phyloP scores from a whole-genome alignment of 2,113 vertebrate species.

The Leptodactylus fuscus region DNA sequence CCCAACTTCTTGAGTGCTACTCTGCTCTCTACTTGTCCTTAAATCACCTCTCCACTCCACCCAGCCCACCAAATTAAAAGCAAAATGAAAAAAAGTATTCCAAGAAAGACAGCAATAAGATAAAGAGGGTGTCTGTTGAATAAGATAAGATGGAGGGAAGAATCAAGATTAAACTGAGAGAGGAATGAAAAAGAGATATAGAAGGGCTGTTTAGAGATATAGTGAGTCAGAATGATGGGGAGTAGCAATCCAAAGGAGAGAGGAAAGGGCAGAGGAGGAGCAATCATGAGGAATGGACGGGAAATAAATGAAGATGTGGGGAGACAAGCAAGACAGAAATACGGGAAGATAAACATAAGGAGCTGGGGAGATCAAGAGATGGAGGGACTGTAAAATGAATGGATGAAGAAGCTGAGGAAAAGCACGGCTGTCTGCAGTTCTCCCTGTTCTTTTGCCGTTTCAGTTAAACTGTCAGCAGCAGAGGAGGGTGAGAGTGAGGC shows the following conservation, averaged over 20 bases:
- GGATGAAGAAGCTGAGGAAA: slow-evolving; percentile 33
- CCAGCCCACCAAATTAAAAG: slow-evolving; percentile 11
- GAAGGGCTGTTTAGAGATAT: background rate
- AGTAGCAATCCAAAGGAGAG: slow-evolving; percentile 11
- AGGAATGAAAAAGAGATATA: background rate
- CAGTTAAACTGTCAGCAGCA: slow-evolving; percentile 55
- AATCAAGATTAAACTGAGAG: slow-evolving; percentile 21
- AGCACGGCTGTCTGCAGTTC: slow-evolving; percentile 60
- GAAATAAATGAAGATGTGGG: slow-evolving; percentile 14
- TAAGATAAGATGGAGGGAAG: background rate
- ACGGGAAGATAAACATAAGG: slow-evolving; percentile 14
- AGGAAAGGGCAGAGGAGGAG: slow-evolving; percentile 27
- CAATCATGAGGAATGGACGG: background rate
- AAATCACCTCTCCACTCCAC: slow-evolving; percentile 27
- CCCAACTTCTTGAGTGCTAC: background rate
- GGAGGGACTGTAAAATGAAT: background rate
- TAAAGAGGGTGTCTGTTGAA: background rate
- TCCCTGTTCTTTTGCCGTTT: slow-evolving; percentile 62
- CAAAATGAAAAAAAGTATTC: background rate
- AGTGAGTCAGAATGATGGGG: slow-evolving; percentile 32
- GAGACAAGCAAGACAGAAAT: background rate
- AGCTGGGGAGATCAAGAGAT: background rate
- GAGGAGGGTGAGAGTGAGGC: slow-evolving; percentile 41
- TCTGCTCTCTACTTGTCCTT: slow-evolving; percentile 34
- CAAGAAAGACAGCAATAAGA: slow-evolving; percentile 23